Evolutionary conservation across 1,140 invertebrate genomes (phyloP).

Genomic region (Magallana gigas): DNA sequence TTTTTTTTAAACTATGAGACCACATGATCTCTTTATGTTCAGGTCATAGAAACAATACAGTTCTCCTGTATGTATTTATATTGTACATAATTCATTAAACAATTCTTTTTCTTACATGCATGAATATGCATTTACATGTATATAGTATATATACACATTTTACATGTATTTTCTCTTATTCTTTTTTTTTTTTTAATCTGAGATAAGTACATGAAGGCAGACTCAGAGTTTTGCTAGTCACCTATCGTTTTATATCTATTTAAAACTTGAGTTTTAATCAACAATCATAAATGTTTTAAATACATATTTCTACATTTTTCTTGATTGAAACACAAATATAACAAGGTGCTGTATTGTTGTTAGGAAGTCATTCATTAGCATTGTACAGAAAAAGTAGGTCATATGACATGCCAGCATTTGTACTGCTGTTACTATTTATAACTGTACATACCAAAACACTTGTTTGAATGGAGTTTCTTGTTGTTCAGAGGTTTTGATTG

Average conservation of each 20-base stretch:
- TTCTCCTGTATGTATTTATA: background rate
- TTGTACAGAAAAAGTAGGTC: constrained; percentile 6
- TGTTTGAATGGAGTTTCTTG: constrained; percentile 35
- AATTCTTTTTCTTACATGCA: background rate
- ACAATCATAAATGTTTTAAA: background rate
- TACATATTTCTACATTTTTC: no score
- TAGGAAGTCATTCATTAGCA: background rate
- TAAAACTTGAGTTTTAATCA: no score
- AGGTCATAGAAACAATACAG: background rate
- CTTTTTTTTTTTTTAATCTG: no score
- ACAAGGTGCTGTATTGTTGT: background rate
- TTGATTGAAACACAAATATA: no score
- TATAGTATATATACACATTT: no score
- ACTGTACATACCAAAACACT: constrained; percentile 6
- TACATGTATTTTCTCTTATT: no score
- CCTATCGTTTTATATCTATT: no score
- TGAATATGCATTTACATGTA: no score
- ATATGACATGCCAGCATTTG: background rate
- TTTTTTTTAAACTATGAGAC: no score
- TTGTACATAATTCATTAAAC: background rate
- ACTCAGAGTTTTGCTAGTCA: no score
- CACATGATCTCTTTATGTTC: background rate
- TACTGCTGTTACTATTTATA: constrained; percentile 26
- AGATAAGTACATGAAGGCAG: no score
- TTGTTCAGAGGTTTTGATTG: constrained; percentile 33